phyloP scores from a whole-genome alignment of 1,140 invertebrate genomes.

The Caenorhabditis tropicalis region DNA sequence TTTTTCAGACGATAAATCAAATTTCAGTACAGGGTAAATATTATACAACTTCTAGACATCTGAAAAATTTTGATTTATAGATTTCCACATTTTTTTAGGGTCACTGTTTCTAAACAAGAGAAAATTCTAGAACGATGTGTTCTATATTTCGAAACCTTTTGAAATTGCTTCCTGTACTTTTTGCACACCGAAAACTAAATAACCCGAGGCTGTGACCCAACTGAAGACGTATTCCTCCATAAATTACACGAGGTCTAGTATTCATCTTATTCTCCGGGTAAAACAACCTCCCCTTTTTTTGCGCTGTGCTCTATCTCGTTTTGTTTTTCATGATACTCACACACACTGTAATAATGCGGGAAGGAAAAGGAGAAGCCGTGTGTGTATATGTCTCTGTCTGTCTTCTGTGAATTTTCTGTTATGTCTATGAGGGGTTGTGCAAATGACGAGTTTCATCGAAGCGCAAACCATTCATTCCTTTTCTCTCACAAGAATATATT shows the following conservation, averaged over 20 bases:
- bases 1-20: too few species aligned
- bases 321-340: neutral
- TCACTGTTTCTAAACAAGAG: too few species aligned
- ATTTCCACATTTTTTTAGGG: too few species aligned
- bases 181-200: neutral
- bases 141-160: too few species aligned
- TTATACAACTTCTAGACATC: too few species aligned
- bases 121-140: too few species aligned
- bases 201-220: neutral
- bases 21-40: too few species aligned
- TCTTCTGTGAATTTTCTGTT: neutral
- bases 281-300: neutral
- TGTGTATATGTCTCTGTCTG: neutral
- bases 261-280: neutral
- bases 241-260: conserved; percentile 4
- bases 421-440: conserved; percentile 7
- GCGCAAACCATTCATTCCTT: conserved; percentile 36
- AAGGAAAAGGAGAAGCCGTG: too few species aligned
- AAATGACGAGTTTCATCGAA: conserved; percentile 40
- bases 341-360: conserved; percentile 12
- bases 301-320: neutral
- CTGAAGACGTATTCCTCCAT: neutral
- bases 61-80: too few species aligned
- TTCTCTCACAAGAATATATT: conserved; percentile 37
- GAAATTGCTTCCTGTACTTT: neutral